phyloP scores from a whole-genome alignment of 2,888 invertebrate species.

The Mimas tiliae region DNA sequence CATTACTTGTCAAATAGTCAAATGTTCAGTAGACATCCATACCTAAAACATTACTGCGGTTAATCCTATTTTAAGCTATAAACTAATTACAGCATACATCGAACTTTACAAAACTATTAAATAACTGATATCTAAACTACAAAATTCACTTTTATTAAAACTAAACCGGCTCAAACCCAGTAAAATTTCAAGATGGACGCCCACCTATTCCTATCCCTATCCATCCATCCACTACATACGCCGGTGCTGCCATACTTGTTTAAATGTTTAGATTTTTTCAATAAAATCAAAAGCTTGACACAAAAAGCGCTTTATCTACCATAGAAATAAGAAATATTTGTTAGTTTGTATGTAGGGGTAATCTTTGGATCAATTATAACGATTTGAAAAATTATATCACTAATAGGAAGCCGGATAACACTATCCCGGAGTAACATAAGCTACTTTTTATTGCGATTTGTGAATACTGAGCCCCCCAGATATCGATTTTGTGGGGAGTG shows the following conservation, averaged over 20 bases:
- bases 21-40: constrained; percentile 80
- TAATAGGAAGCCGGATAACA: too few relatives aligned
- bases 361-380: too few relatives aligned
- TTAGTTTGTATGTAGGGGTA: too few relatives aligned
- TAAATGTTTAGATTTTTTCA: not conserved
- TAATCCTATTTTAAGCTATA: constrained; percentile 84
- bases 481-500: too few relatives aligned
- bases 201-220: constrained; percentile 84
- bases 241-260: constrained; percentile 32
- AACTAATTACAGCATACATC: constrained; percentile 74
- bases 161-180: constrained; percentile 90
- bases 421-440: too few relatives aligned
- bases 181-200: constrained; percentile 92
- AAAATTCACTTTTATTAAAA: constrained; percentile 84
- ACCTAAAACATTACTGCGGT: constrained; percentile 90
- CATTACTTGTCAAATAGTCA: constrained; percentile 86
- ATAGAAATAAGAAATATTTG: too few relatives aligned
- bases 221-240: constrained; percentile 36
- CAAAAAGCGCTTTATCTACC: too few relatives aligned
- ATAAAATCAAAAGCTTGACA: too few relatives aligned
- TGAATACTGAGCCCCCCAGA: too few relatives aligned
- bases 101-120: constrained; percentile 79
- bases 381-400: too few relatives aligned
- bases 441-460: too few relatives aligned
- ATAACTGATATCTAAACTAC: constrained; percentile 73